Base-by-base conservation (phyloP, 2,113 vertebrate species). In the Ailurus styani region DNA sequence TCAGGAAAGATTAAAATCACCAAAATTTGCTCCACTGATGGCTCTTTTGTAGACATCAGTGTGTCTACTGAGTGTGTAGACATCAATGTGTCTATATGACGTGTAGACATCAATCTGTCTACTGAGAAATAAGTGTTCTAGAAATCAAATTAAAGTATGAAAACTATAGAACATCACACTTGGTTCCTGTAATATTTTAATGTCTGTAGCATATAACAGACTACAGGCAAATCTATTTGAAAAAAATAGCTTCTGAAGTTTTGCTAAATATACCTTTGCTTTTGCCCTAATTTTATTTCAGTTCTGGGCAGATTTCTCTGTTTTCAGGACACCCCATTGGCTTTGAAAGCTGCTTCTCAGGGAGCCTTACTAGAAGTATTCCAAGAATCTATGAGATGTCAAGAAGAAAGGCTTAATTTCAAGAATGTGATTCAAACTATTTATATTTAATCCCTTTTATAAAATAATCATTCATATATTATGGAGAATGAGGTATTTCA, bases 341-440 rank as follows among this genome's bases (percentile, higher is more conserved):
- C 77, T 96, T 29, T 62, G 21, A 91, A 97, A 91, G 54, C 66
- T 73, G 57, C 57, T 77, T 96, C 60, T 66, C 37, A 62, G 20
- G 7, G 31, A 91, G 72, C 29, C 17, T 27, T 87, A 29, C 31
- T 54, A 93, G 1, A 18, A 86, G 2, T 82, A n/a, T 93, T 93
- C 89, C 73, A 88, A 91, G 77, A 95, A 93, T 88, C 47, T 89
- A 70, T 15, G 37, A 95, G 91, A 96, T 95, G n/a, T 97, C 91
- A 97, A 78, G 42, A 89, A 95, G 72, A 94, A 55, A 94, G 7
- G 11, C 84, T 93, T 84, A 55, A 81, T 86, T 95, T 96, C 55
- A 93, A 93, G 70, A 94, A 85, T 66, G 18, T 72, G 52, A 78
- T 72, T 90, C 62, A 77, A 78, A 91, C n/a, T 93, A 64, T 81